Conservation (phyloP, 2,888 invertebrate genomes). For the Aphelenchoides bicaudatus region DNA sequence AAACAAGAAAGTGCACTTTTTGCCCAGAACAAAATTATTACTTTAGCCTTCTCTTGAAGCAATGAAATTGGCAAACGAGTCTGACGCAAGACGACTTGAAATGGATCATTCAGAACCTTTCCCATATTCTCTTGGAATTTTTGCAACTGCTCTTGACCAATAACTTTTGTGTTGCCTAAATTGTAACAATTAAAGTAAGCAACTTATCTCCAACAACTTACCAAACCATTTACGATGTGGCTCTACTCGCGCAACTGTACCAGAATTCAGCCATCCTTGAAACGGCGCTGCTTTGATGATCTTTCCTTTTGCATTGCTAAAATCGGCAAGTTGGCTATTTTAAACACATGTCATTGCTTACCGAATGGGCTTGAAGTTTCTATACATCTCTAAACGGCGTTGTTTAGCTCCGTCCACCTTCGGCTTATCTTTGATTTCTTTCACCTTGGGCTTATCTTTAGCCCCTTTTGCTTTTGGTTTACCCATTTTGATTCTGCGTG, state of each 20-base stretch:
- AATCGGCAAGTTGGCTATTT: neutral
- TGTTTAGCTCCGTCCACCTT: too few species aligned
- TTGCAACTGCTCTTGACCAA: slow-evolving; percentile 74
- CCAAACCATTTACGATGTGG: slow-evolving; percentile 99
- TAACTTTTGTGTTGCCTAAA: slow-evolving; percentile 81
- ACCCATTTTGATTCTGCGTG: too few species aligned
- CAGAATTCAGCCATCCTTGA: slow-evolving; percentile 81
- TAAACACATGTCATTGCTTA: slow-evolving; percentile 32
- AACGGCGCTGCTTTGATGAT: slow-evolving; percentile 91
- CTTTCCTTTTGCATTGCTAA: slow-evolving; percentile 74
- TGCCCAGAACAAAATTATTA: slow-evolving; percentile 31
- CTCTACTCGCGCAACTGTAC: slow-evolving; percentile 87
- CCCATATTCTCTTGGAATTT: slow-evolving; percentile 82
- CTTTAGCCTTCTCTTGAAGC: slow-evolving; percentile 76
- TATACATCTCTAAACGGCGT: too few species aligned
- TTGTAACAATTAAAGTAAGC: slow-evolving; percentile 12
- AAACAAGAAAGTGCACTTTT: slow-evolving; percentile 25
- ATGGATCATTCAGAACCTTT: slow-evolving; percentile 88
- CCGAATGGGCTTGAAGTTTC: slow-evolving; percentile 91
- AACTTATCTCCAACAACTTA: slow-evolving; percentile 20
- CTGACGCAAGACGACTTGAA: slow-evolving; percentile 93
- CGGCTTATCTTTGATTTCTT: too few species aligned
- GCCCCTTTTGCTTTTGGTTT: too few species aligned
- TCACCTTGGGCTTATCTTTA: too few species aligned
- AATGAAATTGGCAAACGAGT: slow-evolving; percentile 89